These are phyloP conservation scores for Macheiramphus alcinus DNA, from an alignment of 2,113 vertebrate species.

Conservation along the genomic window DNA sequence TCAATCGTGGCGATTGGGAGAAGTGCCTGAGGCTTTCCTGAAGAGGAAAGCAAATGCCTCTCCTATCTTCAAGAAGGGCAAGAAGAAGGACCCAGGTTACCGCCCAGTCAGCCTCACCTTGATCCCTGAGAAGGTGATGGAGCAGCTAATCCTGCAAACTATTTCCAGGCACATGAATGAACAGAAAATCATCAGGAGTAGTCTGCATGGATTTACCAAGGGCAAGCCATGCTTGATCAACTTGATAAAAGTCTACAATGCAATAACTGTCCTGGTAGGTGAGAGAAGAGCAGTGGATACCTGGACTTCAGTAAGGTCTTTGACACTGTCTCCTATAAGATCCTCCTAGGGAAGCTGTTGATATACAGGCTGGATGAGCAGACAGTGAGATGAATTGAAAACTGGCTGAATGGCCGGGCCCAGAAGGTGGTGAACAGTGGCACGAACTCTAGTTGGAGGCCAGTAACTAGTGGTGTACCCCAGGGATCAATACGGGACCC, in stretches of 20 bases:
- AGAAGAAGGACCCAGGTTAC: neutral
- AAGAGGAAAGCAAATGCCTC: neutral
- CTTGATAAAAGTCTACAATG: neutral
- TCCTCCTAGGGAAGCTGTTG: neutral
- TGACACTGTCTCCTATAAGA: neutral
- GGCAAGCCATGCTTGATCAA: neutral
- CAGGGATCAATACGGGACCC: neutral
- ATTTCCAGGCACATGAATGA: neutral
- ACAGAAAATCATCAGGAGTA: neutral
- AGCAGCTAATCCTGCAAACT: neutral
- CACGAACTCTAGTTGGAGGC: neutral
- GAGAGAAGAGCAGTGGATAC: neutral
- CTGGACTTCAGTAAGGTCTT: neutral
- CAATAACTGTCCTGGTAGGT: neutral
- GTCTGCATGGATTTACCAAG: neutral
- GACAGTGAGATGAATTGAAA: neutral
- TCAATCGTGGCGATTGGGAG: neutral
- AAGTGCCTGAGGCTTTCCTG: neutral
- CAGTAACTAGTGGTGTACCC: neutral
- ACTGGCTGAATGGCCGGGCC: neutral
- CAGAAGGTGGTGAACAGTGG: neutral
- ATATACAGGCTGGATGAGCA: neutral
- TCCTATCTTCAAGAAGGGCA: neutral
- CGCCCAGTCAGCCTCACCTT: neutral
- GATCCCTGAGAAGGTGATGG: neutral